Base-by-base conservation (phyloP, 2,113 vertebrate genomes). In the Callorhinus ursinus region DNA sequence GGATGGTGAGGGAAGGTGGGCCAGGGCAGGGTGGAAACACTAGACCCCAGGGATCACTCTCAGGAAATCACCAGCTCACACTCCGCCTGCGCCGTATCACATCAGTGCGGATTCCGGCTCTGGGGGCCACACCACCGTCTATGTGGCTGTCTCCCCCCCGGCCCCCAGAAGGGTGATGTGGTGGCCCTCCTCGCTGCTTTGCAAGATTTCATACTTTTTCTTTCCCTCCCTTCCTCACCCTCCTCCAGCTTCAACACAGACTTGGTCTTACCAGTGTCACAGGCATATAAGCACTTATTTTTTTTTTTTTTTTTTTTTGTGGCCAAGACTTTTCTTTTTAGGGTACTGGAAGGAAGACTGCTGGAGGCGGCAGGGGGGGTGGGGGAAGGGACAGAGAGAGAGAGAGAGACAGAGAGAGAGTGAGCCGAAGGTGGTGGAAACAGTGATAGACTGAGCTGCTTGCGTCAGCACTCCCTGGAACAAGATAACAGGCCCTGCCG, bases 391-490 rank as follows among this genome's bases (percentile, higher is more conserved):
- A 46, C 12, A 42, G 21, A 67, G 2, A 33, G 2, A 2, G 2
- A 33, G 2, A 2, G 7, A 59, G 36, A 0, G 2, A n/a, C 15
- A 69, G 13, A 69, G 8, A 22, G 5, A n/a, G 6, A 2, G 19
- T 33, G 46, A 0, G 2, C 33, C 2, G 28, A n/a, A 46, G 46
- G 57, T 21, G n/a, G 36, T 22, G 3, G 79, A 46, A 19, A 16
- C 21, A 15, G 19, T 42, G 69, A n/a, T 9, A 83, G 87, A 24
- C 26, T 15, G 36, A 28, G 28, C 57, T 46, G n/a, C 36, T 19
- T 11, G 1, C 12, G 0, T 16, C 5, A 26, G 14, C 1, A 22
- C 16, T 57, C 57, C 46, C 21, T 53, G 19, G 12, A 55, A 76
- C 57, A 28, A 55, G 76, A 16, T 4, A 71, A 57, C 10, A 85